phyloP scores from a whole-genome alignment of 1,140 invertebrate genomes.

The Vanessa atalanta region DNA sequence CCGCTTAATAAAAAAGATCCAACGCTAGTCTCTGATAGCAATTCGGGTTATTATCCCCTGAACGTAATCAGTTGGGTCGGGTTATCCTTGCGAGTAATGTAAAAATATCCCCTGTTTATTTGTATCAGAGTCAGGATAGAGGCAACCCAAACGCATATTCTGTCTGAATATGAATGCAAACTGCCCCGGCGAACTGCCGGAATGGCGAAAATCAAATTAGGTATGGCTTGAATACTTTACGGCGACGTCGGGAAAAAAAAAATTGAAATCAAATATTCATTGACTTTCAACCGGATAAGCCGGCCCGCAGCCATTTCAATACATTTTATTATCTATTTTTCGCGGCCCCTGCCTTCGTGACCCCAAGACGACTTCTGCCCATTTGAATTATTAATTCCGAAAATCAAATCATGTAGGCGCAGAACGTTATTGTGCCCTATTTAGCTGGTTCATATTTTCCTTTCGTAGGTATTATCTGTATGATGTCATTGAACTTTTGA shows the following conservation, averaged over 20 bases:
- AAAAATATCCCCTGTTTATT: constrained; percentile 79
- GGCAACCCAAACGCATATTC: constrained; percentile 77
- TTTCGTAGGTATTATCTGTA: constrained; percentile 4
- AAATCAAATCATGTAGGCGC: constrained; percentile 50
- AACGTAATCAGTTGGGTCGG: constrained; percentile 78
- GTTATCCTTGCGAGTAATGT: constrained; percentile 72
- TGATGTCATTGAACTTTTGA: background rate
- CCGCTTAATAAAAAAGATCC: constrained; percentile 21
- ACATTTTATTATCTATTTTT: constrained; percentile 81
- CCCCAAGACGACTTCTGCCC: constrained; percentile 50
- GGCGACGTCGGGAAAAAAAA: constrained; percentile 77
- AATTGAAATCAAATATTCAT: constrained; percentile 82
- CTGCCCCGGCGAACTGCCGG: constrained; percentile 72
- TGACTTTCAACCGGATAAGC: constrained; percentile 80
- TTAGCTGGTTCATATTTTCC: constrained; percentile 25
- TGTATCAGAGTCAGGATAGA: constrained; percentile 74
- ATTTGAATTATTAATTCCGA: constrained; percentile 56
- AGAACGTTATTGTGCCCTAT: constrained; percentile 32
- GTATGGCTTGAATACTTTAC: constrained; percentile 80
- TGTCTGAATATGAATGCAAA: constrained; percentile 80
- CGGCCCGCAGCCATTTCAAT: constrained; percentile 78
- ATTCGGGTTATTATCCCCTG: constrained; percentile 64
- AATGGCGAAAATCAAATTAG: constrained; percentile 81
- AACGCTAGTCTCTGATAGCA: constrained; percentile 34
- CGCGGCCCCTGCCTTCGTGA: constrained; percentile 51